Percentiles rank a stretch among this genome's conserved stretches.
Conservation (phyloP, 35 echinoderm and acorn worm genomes). For the Eucidaris tribuloides region DNA sequence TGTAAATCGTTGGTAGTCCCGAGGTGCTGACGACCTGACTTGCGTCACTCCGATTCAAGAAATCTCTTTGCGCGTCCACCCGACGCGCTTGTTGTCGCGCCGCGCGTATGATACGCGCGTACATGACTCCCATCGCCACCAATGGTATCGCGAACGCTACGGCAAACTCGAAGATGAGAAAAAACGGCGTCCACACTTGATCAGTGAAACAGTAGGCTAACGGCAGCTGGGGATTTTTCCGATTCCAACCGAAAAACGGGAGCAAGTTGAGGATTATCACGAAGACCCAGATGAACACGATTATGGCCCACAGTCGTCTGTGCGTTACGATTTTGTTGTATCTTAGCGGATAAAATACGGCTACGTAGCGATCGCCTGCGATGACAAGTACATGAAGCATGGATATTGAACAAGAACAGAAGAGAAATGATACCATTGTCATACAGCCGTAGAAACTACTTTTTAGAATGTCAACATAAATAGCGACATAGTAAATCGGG, state of each 20-base stretch:
- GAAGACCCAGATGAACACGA: not conserved
- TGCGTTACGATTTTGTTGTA: not conserved
- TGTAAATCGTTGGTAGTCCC: not conserved
- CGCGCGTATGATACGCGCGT: not conserved
- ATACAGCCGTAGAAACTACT: not conserved
- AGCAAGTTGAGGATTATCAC: not conserved
- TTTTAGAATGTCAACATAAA: not conserved
- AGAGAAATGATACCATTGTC: not conserved
- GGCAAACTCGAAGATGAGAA: not conserved
- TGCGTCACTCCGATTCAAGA: not conserved
- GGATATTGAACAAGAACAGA: not conserved
- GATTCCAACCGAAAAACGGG: not conserved
- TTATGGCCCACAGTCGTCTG: not conserved
- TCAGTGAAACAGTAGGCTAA: not conserved
- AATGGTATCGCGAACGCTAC: not conserved
- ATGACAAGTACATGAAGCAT: conserved; percentile 11
- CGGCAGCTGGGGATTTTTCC: not conserved
- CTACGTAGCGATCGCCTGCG: not conserved
- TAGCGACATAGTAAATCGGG: not conserved
- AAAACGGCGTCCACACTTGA: not conserved
- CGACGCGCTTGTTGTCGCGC: not conserved
- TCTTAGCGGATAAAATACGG: not conserved
- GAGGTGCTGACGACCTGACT: not conserved
- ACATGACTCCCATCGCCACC: not conserved
- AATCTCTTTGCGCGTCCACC: not conserved